phyloP scores from a whole-genome alignment of 2,888 invertebrate species.

The Aradus depressus region DNA sequence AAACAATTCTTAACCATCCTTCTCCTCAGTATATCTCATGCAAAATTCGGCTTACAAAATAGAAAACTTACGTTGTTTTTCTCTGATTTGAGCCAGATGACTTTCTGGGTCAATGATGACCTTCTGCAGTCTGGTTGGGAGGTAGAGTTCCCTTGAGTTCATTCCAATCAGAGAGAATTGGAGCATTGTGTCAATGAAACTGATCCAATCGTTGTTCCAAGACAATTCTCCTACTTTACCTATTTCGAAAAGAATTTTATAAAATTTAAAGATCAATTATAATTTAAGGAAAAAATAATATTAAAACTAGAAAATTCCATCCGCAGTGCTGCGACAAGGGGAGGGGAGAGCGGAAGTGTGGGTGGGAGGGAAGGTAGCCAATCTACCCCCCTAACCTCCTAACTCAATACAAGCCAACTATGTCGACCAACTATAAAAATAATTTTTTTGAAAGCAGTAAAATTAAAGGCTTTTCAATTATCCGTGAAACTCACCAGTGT shows the following conservation, averaged over 20 bases:
- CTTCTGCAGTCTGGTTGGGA: conserved; percentile 79
- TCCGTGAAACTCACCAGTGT: conserved; percentile 40
- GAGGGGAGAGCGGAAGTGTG: no score
- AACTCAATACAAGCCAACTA: not conserved
- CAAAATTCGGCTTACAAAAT: not conserved
- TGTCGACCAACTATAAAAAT: not conserved
- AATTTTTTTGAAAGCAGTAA: not conserved
- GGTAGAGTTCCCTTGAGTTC: conserved; percentile 62
- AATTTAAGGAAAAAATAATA: not conserved
- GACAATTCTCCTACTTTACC: conserved; percentile 57
- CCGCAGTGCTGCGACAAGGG: no score
- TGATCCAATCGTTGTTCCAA: conserved; percentile 89
- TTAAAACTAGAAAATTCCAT: not conserved
- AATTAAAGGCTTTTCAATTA: not conserved
- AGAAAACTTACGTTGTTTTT: conserved; percentile 1
- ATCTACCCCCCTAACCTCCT: no score
- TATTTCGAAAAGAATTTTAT: conserved; percentile 30
- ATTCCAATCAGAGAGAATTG: conserved; percentile 79
- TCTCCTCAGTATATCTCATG: not conserved
- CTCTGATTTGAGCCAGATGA: conserved; percentile 6
- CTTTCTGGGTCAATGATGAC: conserved; percentile 63
- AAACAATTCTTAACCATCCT: not conserved
- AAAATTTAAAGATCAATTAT: not conserved
- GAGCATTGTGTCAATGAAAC: conserved; percentile 92
- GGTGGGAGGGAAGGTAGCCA: no score